Base-by-base conservation (phyloP, 2,888 invertebrate species). In the Pinctada fucata region DNA sequence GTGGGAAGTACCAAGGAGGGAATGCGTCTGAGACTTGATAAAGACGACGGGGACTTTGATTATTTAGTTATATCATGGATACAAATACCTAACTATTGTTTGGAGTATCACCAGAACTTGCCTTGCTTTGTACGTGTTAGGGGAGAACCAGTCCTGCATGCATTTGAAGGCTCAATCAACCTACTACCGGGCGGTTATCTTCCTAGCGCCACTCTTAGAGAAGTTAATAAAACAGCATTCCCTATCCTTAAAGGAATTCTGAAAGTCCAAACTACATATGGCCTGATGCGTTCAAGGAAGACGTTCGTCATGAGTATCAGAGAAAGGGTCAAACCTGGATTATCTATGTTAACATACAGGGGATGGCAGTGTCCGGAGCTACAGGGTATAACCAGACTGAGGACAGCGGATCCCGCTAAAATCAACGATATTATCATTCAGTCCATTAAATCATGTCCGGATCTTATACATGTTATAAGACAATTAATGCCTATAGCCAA, bases 1-100 rank as follows among this genome's bases (percentile, higher is more conserved):
- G 83, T 82, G 2, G 85, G 84, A 16, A 86, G 85, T 67, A 84
- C 83, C 2, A 79, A 74, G 8, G 83, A 84, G 64, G 50, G 76
- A 13, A 75, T 80, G 3, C 81, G 83, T 52, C 71, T 86, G 6
- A 77, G 83, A 13, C 72, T 73, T 16, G 68, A 76, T 1, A 76
- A 80, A 51, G 75, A 84, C 50, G 79, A 80, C 51, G 83, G 85
- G 0, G 85, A 86, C 63, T 82, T 76, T 13, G 84, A 86, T 72
- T 82, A 84, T 50, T 49, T 86, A 0, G 16, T 84, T 2, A 79
- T 83, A 16, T 84, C 83, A 4, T 82, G 80, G 6, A 78, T 82
- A 13, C 48, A 75, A 16, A 79, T 86, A 49, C 85, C 85, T 0
- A 72, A 75, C 3, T 77, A 72, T 0, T 47, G 75, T 58, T 47